Conservation (phyloP, 2,797 vertebrate species). For the Clarias fuscus region DNA sequence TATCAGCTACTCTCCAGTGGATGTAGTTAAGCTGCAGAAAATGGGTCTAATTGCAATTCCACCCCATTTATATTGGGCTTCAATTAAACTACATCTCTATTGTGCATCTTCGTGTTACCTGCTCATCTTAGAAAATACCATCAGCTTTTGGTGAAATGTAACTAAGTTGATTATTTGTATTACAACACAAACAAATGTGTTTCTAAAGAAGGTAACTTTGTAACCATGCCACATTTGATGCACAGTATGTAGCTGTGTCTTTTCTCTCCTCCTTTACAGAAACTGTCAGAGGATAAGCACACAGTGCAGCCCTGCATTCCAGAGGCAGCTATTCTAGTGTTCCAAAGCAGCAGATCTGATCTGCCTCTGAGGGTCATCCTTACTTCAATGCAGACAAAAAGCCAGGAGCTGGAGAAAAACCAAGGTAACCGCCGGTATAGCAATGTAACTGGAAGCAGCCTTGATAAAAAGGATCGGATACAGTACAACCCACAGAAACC, state of each 20-base stretch:
- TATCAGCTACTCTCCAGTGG: slow-evolving; percentile 20
- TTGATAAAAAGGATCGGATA: background rate
- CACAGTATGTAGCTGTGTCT: background rate
- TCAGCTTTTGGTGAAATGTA: background rate
- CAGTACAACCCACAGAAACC: background rate
- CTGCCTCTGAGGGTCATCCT: slow-evolving; percentile 89
- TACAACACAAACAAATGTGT: background rate
- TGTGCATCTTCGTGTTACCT: background rate
- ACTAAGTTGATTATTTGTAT: background rate
- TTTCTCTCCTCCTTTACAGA: slow-evolving; percentile 73
- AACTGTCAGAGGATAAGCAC: slow-evolving; percentile 86
- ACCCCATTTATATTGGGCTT: slow-evolving; percentile 2
- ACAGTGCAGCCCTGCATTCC: slow-evolving; percentile 82
- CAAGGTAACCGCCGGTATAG: slow-evolving; percentile 25
- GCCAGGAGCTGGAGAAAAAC: slow-evolving; percentile 71
- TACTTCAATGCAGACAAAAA: slow-evolving; percentile 83
- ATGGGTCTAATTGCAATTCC: slow-evolving; percentile 11
- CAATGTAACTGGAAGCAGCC: too few relatives aligned
- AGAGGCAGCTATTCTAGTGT: slow-evolving; percentile 86
- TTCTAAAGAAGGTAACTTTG: background rate
- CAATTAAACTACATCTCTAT: background rate
- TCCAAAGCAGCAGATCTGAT: slow-evolving; percentile 82
- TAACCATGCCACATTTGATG: background rate
- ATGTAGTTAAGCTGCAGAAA: slow-evolving; percentile 4
- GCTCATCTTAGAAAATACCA: background rate